These are phyloP conservation scores for Lasioglossum leucozonium DNA, from an alignment of 2,888 invertebrate species.

Conservation along the genomic window DNA sequence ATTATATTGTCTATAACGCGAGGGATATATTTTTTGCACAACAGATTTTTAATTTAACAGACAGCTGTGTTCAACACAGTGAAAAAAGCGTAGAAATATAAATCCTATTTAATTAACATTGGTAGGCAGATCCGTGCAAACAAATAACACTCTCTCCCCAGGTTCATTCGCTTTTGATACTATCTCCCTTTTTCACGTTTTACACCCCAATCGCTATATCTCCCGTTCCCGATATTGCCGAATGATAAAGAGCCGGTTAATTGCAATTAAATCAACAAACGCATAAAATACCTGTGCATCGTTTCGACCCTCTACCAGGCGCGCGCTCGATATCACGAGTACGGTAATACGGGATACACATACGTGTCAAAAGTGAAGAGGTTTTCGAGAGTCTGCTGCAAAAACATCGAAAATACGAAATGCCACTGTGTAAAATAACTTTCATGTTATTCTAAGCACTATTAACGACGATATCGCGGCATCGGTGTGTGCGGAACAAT, in stretches of 20 bases:
- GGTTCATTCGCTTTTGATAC: conserved; percentile 56
- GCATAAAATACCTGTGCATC: conserved; percentile 60
- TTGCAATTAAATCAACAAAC: conserved; percentile 74
- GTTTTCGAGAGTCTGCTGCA: conserved; percentile 41
- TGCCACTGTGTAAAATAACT: conserved; percentile 44
- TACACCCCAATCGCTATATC: conserved; percentile 42
- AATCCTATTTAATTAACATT: conserved; percentile 75
- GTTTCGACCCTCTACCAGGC: conserved; percentile 31
- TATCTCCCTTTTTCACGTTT: conserved; percentile 52
- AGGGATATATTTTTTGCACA: conserved; percentile 17
- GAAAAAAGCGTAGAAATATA: conserved; percentile 63
- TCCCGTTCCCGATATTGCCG: conserved; percentile 66
- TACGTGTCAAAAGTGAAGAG: conserved; percentile 50
- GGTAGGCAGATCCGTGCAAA: conserved; percentile 68
- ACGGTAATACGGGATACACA: conserved; percentile 37
- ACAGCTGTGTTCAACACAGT: conserved; percentile 35
- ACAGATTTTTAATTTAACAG: conserved; percentile 66
- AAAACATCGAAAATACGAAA: conserved; percentile 47
- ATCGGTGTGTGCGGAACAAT: not conserved
- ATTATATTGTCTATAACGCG: conserved; percentile 6
- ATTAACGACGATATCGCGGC: not conserved
- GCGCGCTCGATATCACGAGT: conserved; percentile 39
- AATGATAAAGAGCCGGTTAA: conserved; percentile 72
- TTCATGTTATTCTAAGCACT: conserved; percentile 15
- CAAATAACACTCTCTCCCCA: conserved; percentile 66